These are phyloP conservation scores for Machimus rusticus DNA, from an alignment of 2,888 invertebrate species.

Conservation along the genomic window DNA sequence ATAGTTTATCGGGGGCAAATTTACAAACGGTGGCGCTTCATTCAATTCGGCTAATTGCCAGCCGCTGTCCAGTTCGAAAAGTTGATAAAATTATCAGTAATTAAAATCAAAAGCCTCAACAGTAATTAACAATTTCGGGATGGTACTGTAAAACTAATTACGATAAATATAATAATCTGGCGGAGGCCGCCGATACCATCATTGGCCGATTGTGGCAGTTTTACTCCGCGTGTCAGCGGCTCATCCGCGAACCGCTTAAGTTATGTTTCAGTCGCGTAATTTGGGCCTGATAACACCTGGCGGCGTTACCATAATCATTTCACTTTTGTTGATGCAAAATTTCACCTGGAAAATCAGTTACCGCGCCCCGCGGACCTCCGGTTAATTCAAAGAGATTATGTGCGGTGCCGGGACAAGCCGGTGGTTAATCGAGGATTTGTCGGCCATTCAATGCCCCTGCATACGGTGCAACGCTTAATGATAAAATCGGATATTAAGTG, in stretches of 20 bases:
- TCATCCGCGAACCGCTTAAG: background rate
- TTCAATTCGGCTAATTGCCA: slow-evolving; percentile 22
- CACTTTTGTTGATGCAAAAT: slow-evolving; percentile 21
- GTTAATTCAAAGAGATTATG: slow-evolving; percentile 21
- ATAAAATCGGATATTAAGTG: slow-evolving; percentile 6
- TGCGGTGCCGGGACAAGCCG: background rate
- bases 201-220: background rate
- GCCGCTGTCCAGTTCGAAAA: background rate
- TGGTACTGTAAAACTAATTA: slow-evolving; percentile 37
- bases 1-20: background rate
- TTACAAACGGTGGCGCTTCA: background rate
- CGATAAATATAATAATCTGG: slow-evolving; percentile 27
- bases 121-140: slow-evolving; percentile 33
- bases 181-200: background rate
- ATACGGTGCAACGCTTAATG: background rate
- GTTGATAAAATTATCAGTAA: slow-evolving; percentile 31
- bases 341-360: slow-evolving; percentile 25
- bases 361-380: background rate
- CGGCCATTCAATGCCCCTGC: background rate
- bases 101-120: slow-evolving; percentile 35
- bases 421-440: background rate
- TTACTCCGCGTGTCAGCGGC: background rate
- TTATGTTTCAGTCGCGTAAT: slow-evolving; percentile 13
- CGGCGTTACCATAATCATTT: slow-evolving; percentile 8
- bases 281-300: slow-evolving; percentile 13